Evolutionary conservation across 2,113 vertebrate species (phyloP).

Genomic region (Crotalus tigris): DNA sequence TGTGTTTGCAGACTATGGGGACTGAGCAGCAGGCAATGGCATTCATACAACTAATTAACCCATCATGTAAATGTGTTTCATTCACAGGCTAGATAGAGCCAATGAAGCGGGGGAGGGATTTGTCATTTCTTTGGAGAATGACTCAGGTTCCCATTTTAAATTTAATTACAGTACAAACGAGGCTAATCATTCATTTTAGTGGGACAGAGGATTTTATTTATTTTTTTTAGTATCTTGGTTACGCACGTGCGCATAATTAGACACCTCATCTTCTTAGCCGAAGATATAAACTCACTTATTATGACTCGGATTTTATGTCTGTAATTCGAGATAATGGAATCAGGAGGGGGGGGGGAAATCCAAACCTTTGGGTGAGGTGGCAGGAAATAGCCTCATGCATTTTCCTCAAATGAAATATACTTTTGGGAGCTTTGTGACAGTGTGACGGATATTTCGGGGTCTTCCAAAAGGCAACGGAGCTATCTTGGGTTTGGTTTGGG

Average conservation of each 20-base stretch:
- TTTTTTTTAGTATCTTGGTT: conserved; percentile 57
- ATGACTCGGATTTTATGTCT: conserved; percentile 68
- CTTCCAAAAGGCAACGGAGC: neutral
- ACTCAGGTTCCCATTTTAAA: conserved; percentile 70
- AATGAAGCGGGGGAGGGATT: conserved; percentile 57
- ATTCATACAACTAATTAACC: conserved; percentile 72
- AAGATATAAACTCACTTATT: conserved; percentile 65
- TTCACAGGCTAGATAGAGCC: conserved; percentile 59
- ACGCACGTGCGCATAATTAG: conserved; percentile 72
- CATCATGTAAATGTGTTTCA: conserved; percentile 63
- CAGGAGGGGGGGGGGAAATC: neutral
- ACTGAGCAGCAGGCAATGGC: conserved; percentile 34
- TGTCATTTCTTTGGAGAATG: conserved; percentile 73
- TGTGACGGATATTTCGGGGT: conserved; percentile 2
- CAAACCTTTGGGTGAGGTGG: conserved; percentile 23
- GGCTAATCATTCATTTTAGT: conserved; percentile 70
- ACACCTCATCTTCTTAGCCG: conserved; percentile 68
- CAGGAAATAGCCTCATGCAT: conserved; percentile 18
- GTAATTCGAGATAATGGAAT: conserved; percentile 69
- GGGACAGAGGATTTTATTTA: conserved; percentile 50
- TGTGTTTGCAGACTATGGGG: conserved; percentile 55
- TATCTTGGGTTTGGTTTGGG: no score
- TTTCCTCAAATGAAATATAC: conserved; percentile 30
- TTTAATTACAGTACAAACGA: conserved; percentile 78
- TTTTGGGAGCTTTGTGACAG: neutral